phyloP scores from a whole-genome alignment of 2,113 vertebrate genomes.

The Psittacus erithacus region DNA sequence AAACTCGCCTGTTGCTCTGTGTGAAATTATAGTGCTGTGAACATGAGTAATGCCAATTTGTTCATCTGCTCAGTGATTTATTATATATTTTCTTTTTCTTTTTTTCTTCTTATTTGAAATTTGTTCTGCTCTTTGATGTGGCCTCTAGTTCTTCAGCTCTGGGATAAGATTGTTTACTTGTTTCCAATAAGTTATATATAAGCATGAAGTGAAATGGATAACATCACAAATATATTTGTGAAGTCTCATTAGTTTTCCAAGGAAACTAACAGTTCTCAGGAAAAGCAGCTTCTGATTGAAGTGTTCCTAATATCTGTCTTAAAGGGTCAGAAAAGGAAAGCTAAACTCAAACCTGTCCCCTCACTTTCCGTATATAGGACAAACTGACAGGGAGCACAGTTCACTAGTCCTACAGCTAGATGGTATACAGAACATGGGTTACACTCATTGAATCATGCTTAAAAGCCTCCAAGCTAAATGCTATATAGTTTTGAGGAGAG shows the following conservation, averaged over 20 bases:
- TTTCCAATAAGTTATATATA: background rate
- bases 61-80: background rate
- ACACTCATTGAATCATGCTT: background rate
- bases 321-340: background rate
- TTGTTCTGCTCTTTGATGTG: background rate
- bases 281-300: background rate
- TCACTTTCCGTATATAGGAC: background rate
- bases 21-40: background rate
- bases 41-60: background rate
- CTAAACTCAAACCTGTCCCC: background rate
- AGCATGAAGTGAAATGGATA: background rate
- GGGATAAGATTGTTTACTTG: background rate
- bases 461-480: background rate
- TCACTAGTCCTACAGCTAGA: background rate
- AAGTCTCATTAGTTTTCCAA: background rate
- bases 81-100: background rate
- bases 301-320: background rate
- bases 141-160: background rate
- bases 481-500: background rate
- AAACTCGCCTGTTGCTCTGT: background rate
- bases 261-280: background rate
- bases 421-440: background rate
- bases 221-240: background rate
- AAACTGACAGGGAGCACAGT: background rate
- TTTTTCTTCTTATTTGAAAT: background rate